Conservation (phyloP, 2,797 vertebrate species). For the Miichthys miiuy region DNA sequence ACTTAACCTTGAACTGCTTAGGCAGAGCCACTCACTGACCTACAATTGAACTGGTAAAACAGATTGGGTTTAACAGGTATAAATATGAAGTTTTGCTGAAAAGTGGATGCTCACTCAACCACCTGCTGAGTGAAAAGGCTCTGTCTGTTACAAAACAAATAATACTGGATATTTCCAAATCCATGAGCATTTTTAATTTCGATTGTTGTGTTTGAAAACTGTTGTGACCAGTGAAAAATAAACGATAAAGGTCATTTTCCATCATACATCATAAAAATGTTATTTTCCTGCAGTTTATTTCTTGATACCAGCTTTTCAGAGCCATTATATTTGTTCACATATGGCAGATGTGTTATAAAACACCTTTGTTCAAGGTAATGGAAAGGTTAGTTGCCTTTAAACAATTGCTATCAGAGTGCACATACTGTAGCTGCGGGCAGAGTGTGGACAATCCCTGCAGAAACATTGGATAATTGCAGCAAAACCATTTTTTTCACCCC, state of each 20-base stretch:
- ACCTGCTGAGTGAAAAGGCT: not conserved
- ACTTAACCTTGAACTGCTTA: conserved; percentile 27
- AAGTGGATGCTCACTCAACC: conserved; percentile 12
- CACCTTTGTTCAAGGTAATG: conserved; percentile 50
- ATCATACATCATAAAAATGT: conserved; percentile 8
- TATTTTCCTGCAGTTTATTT: conserved; percentile 12
- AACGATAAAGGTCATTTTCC: conserved; percentile 1
- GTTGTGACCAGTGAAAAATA: not conserved
- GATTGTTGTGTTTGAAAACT: not conserved
- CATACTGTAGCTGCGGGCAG: conserved; percentile 30
- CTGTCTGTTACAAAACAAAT: not conserved
- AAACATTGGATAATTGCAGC: conserved; percentile 62
- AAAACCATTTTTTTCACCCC: conserved; percentile 60
- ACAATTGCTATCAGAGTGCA: conserved; percentile 23
- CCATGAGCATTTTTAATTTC: not conserved
- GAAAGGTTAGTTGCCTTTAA: conserved; percentile 61
- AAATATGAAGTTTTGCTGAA: conserved; percentile 15
- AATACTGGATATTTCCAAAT: not conserved
- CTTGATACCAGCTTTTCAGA: conserved; percentile 17
- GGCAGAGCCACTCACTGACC: conserved; percentile 13
- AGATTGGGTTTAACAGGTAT: conserved; percentile 14
- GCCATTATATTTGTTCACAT: conserved; percentile 34
- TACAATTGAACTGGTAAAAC: conserved; percentile 13
- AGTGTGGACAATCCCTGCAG: conserved; percentile 32
- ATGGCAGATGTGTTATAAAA: conserved; percentile 32